Percentiles rank a stretch among this genome's conserved stretches.
Evolutionary conservation across 2,888 invertebrate species (phyloP).

Genomic region (Ramazzottius varieornatus): DNA sequence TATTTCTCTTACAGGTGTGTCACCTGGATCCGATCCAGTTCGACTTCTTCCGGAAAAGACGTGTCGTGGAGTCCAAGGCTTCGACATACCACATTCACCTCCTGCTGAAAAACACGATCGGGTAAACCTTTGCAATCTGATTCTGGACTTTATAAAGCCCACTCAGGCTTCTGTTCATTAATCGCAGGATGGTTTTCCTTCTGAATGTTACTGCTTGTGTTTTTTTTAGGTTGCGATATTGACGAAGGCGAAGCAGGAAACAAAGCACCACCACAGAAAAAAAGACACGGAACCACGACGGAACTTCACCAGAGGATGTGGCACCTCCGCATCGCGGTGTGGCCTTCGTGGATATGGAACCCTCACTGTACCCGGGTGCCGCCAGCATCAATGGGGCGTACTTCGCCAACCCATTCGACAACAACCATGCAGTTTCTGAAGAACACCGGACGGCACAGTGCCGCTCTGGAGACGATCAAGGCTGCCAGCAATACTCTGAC

Average conservation of each 20-base stretch:
- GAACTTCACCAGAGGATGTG: not conserved
- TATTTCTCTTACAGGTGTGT: not conserved
- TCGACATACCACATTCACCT: too few relatives aligned
- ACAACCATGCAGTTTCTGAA: not conserved
- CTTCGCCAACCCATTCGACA: not conserved
- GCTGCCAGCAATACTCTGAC: too few relatives aligned
- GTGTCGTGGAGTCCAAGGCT: not conserved
- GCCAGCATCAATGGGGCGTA: not conserved
- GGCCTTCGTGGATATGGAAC: not conserved
- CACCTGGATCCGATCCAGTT: not conserved
- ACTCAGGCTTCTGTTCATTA: too few relatives aligned
- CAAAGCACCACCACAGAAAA: not conserved
- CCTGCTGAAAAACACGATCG: too few relatives aligned
- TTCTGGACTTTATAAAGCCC: too few relatives aligned
- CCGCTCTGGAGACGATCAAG: not conserved
- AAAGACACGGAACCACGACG: not conserved
- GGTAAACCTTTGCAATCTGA: too few relatives aligned
- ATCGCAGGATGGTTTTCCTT: too few relatives aligned
- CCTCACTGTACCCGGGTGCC: not conserved
- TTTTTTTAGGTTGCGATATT: not conserved
- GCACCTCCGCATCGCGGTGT: not conserved
- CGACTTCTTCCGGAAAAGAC: not conserved
- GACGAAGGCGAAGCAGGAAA: not conserved
- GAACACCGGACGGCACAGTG: not conserved
- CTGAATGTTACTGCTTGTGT: too few relatives aligned